Percentiles rank a stretch among this genome's conserved stretches.
phyloP scores from a whole-genome alignment of 2,113 vertebrate genomes.

The Hypomesus transpacificus region DNA sequence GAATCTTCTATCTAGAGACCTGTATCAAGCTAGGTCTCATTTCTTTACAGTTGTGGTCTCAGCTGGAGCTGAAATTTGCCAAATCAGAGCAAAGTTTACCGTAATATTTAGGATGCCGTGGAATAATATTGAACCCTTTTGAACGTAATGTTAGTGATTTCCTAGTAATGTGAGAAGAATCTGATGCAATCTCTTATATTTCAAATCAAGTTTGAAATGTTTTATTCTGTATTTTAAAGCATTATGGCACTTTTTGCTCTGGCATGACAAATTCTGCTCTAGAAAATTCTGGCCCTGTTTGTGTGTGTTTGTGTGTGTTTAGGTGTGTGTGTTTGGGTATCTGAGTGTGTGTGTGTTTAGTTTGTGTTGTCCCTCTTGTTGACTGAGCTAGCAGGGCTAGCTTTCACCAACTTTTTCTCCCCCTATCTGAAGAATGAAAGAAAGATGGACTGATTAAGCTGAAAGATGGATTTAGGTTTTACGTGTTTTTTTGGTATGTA shows the following conservation, averaged over 20 bases:
- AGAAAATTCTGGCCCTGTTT: conserved; percentile 12
- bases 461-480: conserved; percentile 39
- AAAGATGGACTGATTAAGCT: conserved; percentile 37
- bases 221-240: too few relatives aligned
- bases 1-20: conserved; percentile 17
- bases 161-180: too few relatives aligned
- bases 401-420: conserved; percentile 27
- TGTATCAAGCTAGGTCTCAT: conserved; percentile 12
- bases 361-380: neutral
- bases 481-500: conserved; percentile 50
- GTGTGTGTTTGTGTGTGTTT: conserved; percentile 7
- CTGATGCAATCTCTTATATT: too few relatives aligned
- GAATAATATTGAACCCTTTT: too few relatives aligned
- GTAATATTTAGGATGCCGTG: too few relatives aligned
- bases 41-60: neutral
- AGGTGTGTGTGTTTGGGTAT: conserved; percentile 6
- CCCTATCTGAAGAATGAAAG: conserved; percentile 9
- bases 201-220: too few relatives aligned
- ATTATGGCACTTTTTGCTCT: too few relatives aligned
- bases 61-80: too few relatives aligned
- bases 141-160: too few relatives aligned
- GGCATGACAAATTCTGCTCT: neutral
- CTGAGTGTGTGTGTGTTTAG: neutral
- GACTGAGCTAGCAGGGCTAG: conserved; percentile 64
- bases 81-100: too few relatives aligned